These are phyloP conservation scores for Drosophila neoperkinsi DNA, from an alignment of 2,888 invertebrate genomes.

Conservation along the genomic window DNA sequence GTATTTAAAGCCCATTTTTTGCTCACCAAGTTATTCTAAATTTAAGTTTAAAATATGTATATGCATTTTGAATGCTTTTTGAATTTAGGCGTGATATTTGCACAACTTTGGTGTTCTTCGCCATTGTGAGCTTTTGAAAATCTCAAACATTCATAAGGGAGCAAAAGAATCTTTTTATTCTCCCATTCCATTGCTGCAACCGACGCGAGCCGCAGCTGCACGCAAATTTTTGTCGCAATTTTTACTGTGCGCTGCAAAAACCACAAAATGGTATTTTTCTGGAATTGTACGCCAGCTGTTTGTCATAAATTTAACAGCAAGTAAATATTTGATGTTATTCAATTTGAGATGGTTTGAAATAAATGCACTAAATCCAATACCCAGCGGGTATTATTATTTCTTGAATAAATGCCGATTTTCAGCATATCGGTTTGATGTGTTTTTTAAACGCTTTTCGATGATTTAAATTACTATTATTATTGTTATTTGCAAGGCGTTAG, in stretches of 20 bases:
- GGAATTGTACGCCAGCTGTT: slow-evolving; percentile 55
- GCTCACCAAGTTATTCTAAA: background rate
- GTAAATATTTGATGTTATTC: slow-evolving; percentile 75
- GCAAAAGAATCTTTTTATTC: background rate
- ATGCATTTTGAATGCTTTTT: background rate
- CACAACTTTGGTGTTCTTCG: background rate
- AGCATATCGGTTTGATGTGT: slow-evolving; percentile 14
- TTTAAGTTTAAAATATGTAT: background rate
- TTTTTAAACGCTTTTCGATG: slow-evolving; percentile 21
- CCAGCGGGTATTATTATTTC: background rate
- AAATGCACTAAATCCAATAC: slow-evolving; percentile 4
- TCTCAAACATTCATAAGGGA: background rate
- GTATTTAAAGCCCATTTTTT: background rate
- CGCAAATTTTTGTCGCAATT: slow-evolving; percentile 68
- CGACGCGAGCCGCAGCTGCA: slow-evolving; percentile 57
- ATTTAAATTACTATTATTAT: background rate
- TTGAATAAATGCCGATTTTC: slow-evolving; percentile 40
- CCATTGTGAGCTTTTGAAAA: background rate
- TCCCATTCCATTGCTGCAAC: no score
- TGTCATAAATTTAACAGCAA: slow-evolving; percentile 75
- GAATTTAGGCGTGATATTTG: background rate
- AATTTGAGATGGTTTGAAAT: slow-evolving; percentile 20
- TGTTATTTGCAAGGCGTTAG: background rate
- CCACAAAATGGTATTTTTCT: slow-evolving; percentile 42
- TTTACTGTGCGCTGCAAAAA: slow-evolving; percentile 50